phyloP scores from a whole-genome alignment of 1,140 invertebrate species.

The Venturia canescens region DNA sequence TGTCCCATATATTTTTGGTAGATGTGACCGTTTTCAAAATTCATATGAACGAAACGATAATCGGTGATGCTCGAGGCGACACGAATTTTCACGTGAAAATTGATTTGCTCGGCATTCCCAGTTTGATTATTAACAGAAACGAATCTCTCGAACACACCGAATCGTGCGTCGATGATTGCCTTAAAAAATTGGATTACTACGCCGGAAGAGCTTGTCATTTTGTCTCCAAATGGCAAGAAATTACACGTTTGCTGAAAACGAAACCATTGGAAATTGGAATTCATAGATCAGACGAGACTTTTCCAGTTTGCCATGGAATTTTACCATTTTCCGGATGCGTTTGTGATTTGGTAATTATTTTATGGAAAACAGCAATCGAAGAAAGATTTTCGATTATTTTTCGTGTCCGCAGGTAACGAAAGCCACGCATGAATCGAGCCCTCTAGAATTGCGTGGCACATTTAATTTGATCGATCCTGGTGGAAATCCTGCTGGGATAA shows the following conservation, averaged over 20 bases:
- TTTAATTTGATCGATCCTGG: slow-evolving; percentile 53
- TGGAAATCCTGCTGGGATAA: slow-evolving; percentile 44
- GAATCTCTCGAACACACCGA: not conserved
- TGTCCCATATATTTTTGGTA: slow-evolving; percentile 26
- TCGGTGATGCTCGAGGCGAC: slow-evolving; percentile 38
- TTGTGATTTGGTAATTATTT: slow-evolving; percentile 44
- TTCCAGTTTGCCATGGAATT: slow-evolving; percentile 43
- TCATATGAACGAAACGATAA: slow-evolving; percentile 18
- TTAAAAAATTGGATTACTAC: slow-evolving; percentile 21
- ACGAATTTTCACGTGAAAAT: slow-evolving; percentile 46
- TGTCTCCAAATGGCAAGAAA: not conserved
- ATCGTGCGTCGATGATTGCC: not conserved
- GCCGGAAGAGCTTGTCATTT: slow-evolving; percentile 43
- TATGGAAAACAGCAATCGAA: not conserved
- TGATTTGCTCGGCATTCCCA: slow-evolving; percentile 44
- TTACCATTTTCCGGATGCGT: slow-evolving; percentile 50
- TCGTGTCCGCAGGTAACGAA: slow-evolving; percentile 19
- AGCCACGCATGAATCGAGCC: not conserved
- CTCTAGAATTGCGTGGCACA: slow-evolving; percentile 47
- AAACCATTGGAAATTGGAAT: slow-evolving; percentile 48
- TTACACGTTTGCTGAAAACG: slow-evolving; percentile 30
- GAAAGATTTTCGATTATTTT: not conserved
- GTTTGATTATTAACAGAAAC: slow-evolving; percentile 35
- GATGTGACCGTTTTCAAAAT: slow-evolving; percentile 29
- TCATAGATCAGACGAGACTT: slow-evolving; percentile 40